These are phyloP conservation scores for Drosophila paranaensis DNA, from an alignment of 2,888 invertebrate species.

Conservation along the genomic window DNA sequence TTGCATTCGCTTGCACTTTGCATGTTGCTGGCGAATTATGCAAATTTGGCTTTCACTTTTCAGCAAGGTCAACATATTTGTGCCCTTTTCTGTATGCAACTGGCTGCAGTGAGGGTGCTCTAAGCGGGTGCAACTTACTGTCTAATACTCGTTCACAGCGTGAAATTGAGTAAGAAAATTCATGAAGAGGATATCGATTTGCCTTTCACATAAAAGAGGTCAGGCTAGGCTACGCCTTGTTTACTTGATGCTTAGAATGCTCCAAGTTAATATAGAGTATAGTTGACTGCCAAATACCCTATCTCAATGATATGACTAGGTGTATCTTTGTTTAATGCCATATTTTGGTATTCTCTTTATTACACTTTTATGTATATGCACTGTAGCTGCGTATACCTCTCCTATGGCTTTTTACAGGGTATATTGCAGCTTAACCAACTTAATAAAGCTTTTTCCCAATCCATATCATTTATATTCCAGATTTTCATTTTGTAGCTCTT, in stretches of 20 bases:
- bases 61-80: slow-evolving; percentile 73
- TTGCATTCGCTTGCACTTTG: slow-evolving; percentile 12
- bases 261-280: not conserved
- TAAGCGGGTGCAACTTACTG: not conserved
- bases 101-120: not conserved
- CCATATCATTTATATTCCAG: no score
- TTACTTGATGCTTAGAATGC: not conserved
- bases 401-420: no score
- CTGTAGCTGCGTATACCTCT: no score
- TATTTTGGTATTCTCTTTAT: not conserved
- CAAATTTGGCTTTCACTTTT: slow-evolving; percentile 71
- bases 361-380: no score
- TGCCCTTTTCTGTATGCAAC: slow-evolving; percentile 25
- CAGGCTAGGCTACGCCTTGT: not conserved
- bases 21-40: slow-evolving; percentile 63
- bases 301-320: not conserved
- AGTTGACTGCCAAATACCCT: not conserved
- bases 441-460: no score
- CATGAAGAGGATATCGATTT: not conserved
- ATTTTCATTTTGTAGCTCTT: no score
- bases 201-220: not conserved
- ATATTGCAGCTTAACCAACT: no score
- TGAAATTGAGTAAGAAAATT: not conserved
- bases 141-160: not conserved
- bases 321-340: not conserved